These are phyloP conservation scores for Alitta virens DNA, from an alignment of 2,888 invertebrate genomes.

Conservation along the genomic window DNA sequence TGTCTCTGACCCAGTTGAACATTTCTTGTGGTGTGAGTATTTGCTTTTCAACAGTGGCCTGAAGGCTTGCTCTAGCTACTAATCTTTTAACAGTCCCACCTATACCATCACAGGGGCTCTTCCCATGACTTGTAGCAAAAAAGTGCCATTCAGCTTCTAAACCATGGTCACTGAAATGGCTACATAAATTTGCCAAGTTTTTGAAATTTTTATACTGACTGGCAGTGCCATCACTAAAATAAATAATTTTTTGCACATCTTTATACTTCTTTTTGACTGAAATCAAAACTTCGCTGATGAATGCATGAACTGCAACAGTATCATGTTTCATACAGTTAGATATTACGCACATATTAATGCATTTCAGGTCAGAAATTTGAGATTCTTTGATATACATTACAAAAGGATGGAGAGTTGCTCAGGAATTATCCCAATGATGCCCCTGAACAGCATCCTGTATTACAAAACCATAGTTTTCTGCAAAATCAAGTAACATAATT, in stretches of 20 bases:
- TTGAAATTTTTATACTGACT: constrained; percentile 1
- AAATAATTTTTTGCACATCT: not conserved
- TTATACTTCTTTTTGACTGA: not conserved
- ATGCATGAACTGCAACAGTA: not conserved
- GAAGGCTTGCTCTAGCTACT: not conserved
- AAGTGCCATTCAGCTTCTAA: not conserved
- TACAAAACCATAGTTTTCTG: constrained; percentile 26
- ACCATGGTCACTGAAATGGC: not conserved
- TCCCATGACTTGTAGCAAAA: not conserved
- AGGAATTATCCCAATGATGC: constrained; percentile 10
- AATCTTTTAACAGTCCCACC: not conserved
- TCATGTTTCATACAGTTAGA: not conserved
- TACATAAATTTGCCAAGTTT: not conserved
- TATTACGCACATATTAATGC: not conserved
- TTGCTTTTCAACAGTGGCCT: not conserved
- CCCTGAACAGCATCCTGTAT: constrained; percentile 34
- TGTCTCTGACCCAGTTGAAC: not conserved
- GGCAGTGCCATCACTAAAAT: not conserved
- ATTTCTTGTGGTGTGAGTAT: not conserved
- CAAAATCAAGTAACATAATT: constrained; percentile 32
- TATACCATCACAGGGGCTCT: not conserved
- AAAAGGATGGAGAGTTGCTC: constrained; percentile 19
- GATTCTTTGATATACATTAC: not conserved
- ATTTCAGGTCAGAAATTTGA: not conserved
- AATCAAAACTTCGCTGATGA: not conserved